Conservation (phyloP, 2,888 invertebrate genomes). For the Tachina fera region DNA sequence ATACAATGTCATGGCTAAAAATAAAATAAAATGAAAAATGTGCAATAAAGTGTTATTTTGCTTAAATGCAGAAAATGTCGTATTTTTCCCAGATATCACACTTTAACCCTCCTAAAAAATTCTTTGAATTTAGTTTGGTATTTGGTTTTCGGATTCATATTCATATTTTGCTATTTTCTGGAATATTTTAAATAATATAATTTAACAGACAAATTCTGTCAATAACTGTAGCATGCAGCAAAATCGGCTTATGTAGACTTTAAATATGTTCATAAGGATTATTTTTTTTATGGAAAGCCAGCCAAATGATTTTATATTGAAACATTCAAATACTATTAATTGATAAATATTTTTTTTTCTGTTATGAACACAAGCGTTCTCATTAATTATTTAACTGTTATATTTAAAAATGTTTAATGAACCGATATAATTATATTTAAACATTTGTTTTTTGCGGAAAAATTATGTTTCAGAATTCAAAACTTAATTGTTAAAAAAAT, state of each 20-base stretch:
- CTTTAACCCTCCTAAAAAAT: no score
- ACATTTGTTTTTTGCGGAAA: constrained; percentile 19
- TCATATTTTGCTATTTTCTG: background rate
- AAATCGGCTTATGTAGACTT: background rate
- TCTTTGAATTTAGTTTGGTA: no score
- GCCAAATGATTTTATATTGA: constrained; percentile 18
- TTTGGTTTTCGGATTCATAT: no score
- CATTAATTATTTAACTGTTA: constrained; percentile 51
- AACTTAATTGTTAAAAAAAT: constrained; percentile 42
- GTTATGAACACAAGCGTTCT: constrained; percentile 23
- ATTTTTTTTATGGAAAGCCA: background rate
- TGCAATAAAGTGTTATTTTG: constrained; percentile 8
- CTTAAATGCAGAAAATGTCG: background rate
- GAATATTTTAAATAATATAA: background rate
- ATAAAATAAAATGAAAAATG: constrained; percentile 4
- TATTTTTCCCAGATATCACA: no score
- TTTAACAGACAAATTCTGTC: background rate
- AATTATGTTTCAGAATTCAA: constrained; percentile 34
- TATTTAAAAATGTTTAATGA: constrained; percentile 54
- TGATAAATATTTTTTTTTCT: constrained; percentile 23
- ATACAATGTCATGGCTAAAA: constrained; percentile 26
- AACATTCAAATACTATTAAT: constrained; percentile 27
- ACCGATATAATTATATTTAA: constrained; percentile 49
- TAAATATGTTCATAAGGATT: background rate
- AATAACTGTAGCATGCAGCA: background rate